Evolutionary conservation across 2,888 invertebrate genomes (phyloP).

Genomic region (Tenthredo scrophulariae): DNA sequence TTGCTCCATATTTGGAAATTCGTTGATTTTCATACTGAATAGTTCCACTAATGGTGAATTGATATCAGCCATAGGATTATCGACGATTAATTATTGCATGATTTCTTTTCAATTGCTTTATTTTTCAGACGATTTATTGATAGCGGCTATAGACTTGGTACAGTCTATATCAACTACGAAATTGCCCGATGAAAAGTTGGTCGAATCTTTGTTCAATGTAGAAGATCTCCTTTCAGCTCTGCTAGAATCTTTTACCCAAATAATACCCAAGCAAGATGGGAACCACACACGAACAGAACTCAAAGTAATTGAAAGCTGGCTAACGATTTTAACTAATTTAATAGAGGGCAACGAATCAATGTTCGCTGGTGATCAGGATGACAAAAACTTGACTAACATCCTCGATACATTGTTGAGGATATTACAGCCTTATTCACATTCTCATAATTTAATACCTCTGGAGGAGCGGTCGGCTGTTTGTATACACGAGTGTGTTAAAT

Average conservation of each 20-base stretch:
- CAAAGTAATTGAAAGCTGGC: slow-evolving; percentile 67
- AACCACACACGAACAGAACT: slow-evolving; percentile 59
- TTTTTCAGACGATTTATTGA: slow-evolving; percentile 63
- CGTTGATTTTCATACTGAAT: slow-evolving; percentile 85
- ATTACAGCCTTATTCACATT: slow-evolving; percentile 64
- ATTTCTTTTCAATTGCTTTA: not conserved
- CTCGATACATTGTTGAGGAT: slow-evolving; percentile 63
- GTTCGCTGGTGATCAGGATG: slow-evolving; percentile 51
- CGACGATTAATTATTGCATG: not conserved
- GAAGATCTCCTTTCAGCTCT: slow-evolving; percentile 64
- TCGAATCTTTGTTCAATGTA: slow-evolving; percentile 63
- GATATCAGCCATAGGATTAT: slow-evolving; percentile 1
- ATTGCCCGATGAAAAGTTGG: slow-evolving; percentile 59
- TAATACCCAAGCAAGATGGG: slow-evolving; percentile 60
- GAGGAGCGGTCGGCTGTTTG: slow-evolving; percentile 66
- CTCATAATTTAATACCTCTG: slow-evolving; percentile 64
- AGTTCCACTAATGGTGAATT: slow-evolving; percentile 84
- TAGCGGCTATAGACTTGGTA: slow-evolving; percentile 66
- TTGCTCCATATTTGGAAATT: slow-evolving; percentile 79
- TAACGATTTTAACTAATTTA: slow-evolving; percentile 64
- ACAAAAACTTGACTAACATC: slow-evolving; percentile 61
- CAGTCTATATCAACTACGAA: slow-evolving; percentile 64
- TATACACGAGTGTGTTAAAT: slow-evolving; percentile 68
- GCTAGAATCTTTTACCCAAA: slow-evolving; percentile 66
- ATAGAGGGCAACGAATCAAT: slow-evolving; percentile 59